Evolutionary conservation across 2,888 invertebrate species (phyloP), one percentile per base, ranked within the genome.

Genomic region (Orgyia antiqua): DNA sequence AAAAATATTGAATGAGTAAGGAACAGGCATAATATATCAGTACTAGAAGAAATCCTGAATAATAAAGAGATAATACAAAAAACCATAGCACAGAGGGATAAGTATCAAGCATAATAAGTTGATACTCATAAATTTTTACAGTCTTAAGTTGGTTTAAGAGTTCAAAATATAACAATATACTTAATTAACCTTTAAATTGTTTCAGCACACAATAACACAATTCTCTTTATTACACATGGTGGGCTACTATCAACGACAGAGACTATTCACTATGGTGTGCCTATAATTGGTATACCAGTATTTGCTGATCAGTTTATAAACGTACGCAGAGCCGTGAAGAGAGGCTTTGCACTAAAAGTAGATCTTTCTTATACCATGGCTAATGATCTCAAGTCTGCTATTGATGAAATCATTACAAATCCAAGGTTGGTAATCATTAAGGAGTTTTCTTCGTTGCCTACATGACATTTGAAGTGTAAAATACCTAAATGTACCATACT

Each of bases 161-260:
- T 15, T 15, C 6, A 15, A 15, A 4, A 4, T 15, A 4, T 15
- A 15, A 15, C 6, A 15, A 15, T 24, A 4, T 5, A 7, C 2
- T 24, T 24, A 13, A n/a, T n/a, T n/a, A n/a, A n/a, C n/a, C 12
- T 11, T 24, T 24, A 3, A 21, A 21, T 2, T 1, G 18, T 60
- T 51, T n/a, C 51, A 75, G 75, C 65, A n/a, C 75, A 76, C 35
- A 60, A 61, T 1, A 75, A 73, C 29, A 67, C 67, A 31, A 27
- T 56, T 1, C 39, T 76, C 0, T 74, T 75, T 27, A 64, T 75
- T 24, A 64, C 70, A 0, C 70, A 74, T 5, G 72, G 75, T 2
- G 72, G 75, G 12, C 53, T 63, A 1, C 50, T 74, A 0, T 70
- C 74, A 0, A 53, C 59, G 0, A 71, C 60, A 0, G 76, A 76